Base-by-base conservation (phyloP, 2,113 vertebrate species). In the Gymnogyps californianus region DNA sequence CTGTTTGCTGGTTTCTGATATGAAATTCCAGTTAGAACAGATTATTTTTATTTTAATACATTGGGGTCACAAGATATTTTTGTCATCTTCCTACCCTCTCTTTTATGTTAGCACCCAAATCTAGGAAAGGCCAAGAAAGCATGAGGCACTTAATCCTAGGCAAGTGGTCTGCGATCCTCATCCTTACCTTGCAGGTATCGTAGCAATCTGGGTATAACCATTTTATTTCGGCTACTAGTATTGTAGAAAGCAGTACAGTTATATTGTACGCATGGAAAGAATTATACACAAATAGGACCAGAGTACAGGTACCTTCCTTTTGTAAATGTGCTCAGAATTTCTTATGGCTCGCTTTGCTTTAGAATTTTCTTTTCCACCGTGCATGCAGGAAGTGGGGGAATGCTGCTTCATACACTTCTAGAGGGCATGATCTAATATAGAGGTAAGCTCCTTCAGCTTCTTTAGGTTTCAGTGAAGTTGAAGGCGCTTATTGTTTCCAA, bases 1-100 rank as follows among this genome's bases (percentile, higher is more conserved):
- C 90, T 97, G 59, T 97, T 97, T 89, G 69, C 90, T 96, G 71
- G 49, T 97, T 97, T 97, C 87, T 94, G 94, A 96, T 89, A 97
- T 12, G 70, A 96, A 97, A 97, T 93, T 95, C 47, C 74, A 93
- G 91, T 94, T 97, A 90, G 82, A 97, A 66, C 61, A 84, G 70
- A 77, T 95, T 92, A 28, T 74, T 87, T 76, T 93, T 93, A 70
- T 93, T 80, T 82, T 29, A 89, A 54, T 97, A 64, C 47, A 8
- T 66, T 64, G 52, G 10, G 13, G 32, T 96, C 82, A 87, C 36
- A 47, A 89, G 61, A 61, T 96, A 89, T 77, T 90, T 90, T 82
- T 96, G 9, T 74, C 11, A 16, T 67, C 18, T 82, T 74, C 13
- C 13, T 52, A 5, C 46, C 5, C 7, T 82, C 46, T 72, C 46